A percentile compares a stretch with the other conserved stretches of the same genome.
Conservation (phyloP, 1,140 invertebrate genomes). For the Tenebrio molitor region DNA sequence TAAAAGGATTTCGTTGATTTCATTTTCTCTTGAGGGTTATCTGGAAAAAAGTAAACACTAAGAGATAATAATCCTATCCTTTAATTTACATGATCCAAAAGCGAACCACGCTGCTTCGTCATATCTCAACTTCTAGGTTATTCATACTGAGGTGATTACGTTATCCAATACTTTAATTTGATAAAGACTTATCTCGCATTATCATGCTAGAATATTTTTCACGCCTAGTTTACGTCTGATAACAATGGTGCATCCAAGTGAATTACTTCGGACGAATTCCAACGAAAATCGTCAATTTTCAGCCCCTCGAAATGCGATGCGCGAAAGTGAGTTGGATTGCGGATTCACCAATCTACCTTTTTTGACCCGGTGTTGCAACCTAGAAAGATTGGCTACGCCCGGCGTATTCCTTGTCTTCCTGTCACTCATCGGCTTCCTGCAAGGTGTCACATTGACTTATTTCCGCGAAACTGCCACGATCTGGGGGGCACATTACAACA, state of each 20-base stretch:
- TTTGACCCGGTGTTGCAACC: conserved; percentile 66
- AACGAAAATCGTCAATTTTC: conserved; percentile 66
- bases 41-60: conserved; percentile 39
- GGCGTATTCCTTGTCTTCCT: conserved; percentile 69
- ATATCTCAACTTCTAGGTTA: conserved; percentile 28
- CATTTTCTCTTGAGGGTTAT: conserved; percentile 72
- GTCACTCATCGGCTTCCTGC: conserved; percentile 69
- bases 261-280: conserved; percentile 61
- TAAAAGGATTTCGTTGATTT: conserved; percentile 78
- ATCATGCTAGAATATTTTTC: conserved; percentile 21
- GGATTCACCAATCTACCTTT: conserved; percentile 72
- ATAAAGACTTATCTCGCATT: conserved; percentile 33
- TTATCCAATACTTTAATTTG: too few species aligned
- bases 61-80: conserved; percentile 25
- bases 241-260: conserved; percentile 62
- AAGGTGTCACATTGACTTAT: conserved; percentile 71
- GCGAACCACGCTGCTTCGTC: not conserved
- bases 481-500: conserved; percentile 59
- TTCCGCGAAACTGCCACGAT: conserved; percentile 70
- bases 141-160: too few species aligned
- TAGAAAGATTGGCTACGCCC: conserved; percentile 72
- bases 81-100: conserved; percentile 17
- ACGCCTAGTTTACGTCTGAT: conserved; percentile 19
- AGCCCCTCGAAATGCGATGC: conserved; percentile 67
- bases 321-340: conserved; percentile 72